Conservation (phyloP, 2,797 vertebrate species). For the Etheostoma perlongum region DNA sequence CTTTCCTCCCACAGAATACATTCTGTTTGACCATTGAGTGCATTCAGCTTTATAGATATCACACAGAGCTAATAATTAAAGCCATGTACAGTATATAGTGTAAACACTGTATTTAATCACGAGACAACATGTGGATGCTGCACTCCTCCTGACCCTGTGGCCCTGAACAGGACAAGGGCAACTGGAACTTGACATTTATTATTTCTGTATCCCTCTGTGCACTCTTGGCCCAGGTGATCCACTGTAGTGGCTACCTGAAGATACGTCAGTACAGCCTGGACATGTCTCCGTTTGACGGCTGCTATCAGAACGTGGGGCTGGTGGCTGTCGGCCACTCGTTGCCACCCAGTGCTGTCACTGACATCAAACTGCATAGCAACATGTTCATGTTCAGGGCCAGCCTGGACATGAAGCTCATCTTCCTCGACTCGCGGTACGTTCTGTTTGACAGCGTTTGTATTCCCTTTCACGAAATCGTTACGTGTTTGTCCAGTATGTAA, state of each 20-base stretch:
- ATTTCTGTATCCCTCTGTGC: not conserved
- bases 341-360: conserved; percentile 94
- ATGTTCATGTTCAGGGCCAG: conserved; percentile 99
- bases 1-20: no score
- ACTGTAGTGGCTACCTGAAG: conserved; percentile 97
- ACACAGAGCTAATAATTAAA: no score
- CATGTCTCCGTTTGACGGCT: conserved; percentile 96
- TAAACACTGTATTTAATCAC: not conserved
- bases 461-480: not conserved
- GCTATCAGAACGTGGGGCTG: conserved; percentile 96
- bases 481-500: not conserved
- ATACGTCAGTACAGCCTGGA: conserved; percentile 96
- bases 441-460: not conserved
- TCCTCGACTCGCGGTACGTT: conserved; percentile 93
- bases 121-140: not conserved
- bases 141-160: no score
- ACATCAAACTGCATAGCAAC: conserved; percentile 97
- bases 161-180: not conserved
- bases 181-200: not conserved
- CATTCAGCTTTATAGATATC: no score
- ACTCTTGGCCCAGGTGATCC: conserved; percentile 89
- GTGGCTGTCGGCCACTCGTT: conserved; percentile 96
- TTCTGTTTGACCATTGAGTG: no score
- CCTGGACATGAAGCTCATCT: conserved; percentile 98
- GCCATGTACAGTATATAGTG: no score